Evolutionary conservation across 2,797 vertebrate genomes (phyloP).

Genomic region (Arnoldichthys spilopterus): DNA sequence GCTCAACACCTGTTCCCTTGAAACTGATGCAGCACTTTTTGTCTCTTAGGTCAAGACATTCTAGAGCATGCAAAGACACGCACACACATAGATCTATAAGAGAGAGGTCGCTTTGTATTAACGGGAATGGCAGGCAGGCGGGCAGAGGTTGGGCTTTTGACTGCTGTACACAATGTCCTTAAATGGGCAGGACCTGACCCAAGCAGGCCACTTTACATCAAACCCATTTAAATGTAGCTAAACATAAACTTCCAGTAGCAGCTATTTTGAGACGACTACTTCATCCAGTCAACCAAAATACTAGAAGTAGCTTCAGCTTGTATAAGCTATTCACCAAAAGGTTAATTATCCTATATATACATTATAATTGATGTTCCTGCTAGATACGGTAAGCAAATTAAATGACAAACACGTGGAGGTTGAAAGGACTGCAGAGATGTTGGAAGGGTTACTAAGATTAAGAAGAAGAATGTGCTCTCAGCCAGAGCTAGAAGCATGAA

Average conservation of each 20-base stretch:
- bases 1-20: constrained; percentile 2
- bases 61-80: constrained; percentile 25
- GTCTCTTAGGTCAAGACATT: constrained; percentile 6
- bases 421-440: background rate
- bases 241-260: background rate
- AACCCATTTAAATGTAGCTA: background rate
- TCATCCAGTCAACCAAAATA: background rate
- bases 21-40: constrained; percentile 31
- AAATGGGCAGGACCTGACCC: background rate
- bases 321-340: background rate
- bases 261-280: background rate
- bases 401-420: background rate
- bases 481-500: constrained; percentile 26
- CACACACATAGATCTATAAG: constrained; percentile 21
- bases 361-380: background rate
- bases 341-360: background rate
- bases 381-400: background rate
- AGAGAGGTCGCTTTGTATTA: constrained; percentile 32
- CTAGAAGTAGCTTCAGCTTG: background rate
- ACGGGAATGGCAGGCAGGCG: constrained; percentile 15
- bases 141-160: background rate
- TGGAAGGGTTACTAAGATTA: background rate
- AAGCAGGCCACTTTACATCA: background rate
- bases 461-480: background rate
- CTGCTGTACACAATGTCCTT: constrained; percentile 18